These are phyloP conservation scores for Adelphocoris suturalis DNA, from an alignment of 2,888 invertebrate species.

Conservation along the genomic window DNA sequence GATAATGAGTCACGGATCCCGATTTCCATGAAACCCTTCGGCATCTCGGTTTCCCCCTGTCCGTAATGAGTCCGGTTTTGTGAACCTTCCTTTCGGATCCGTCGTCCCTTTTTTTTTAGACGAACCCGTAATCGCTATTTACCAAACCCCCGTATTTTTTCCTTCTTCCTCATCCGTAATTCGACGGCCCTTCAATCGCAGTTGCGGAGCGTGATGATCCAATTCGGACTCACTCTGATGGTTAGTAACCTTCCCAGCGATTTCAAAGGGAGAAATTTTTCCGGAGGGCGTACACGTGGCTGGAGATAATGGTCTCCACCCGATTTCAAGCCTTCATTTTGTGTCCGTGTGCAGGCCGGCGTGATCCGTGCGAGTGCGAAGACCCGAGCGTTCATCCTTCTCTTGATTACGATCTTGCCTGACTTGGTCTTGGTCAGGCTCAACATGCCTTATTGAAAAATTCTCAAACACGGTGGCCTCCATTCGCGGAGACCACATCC, in stretches of 20 bases:
- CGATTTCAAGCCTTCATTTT: constrained; percentile 12
- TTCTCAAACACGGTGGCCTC: background rate
- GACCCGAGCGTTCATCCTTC: background rate
- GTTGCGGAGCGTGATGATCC: constrained; percentile 20
- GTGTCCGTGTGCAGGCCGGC: background rate
- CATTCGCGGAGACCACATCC: background rate
- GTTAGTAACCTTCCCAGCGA: background rate
- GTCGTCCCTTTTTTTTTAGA: background rate
- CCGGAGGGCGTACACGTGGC: constrained; percentile 31
- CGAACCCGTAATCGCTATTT: constrained; percentile 17
- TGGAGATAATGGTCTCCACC: background rate
- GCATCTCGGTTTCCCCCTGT: background rate
- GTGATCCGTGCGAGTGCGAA: background rate
- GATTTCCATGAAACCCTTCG: constrained; percentile 20
- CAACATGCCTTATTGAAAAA: constrained; percentile 15
- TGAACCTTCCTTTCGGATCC: background rate
- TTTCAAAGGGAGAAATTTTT: constrained; percentile 9
- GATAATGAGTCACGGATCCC: constrained; percentile 13
- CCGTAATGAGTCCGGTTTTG: constrained; percentile 14
- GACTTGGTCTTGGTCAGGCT: constrained; percentile 3
- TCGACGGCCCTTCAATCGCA: constrained; percentile 24
- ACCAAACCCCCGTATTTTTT: constrained; percentile 8
- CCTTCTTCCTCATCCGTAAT: constrained; percentile 3
- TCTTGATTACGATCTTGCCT: constrained; percentile 22
- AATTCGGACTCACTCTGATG: background rate